Evolutionary conservation across 2,888 invertebrate genomes (phyloP).

Genomic region (Cylloceria caligata): DNA sequence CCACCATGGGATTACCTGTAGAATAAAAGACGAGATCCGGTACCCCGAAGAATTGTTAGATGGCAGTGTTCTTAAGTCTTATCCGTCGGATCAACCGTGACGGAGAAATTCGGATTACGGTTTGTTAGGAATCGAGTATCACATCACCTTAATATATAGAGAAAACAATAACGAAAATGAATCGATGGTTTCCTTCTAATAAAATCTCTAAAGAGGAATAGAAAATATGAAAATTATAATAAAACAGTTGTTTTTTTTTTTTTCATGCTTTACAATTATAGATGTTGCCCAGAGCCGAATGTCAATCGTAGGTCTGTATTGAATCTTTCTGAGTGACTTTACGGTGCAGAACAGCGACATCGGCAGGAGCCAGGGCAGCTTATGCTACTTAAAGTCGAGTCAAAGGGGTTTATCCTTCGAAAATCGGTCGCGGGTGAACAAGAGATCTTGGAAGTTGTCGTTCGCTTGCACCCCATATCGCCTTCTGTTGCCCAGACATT

Average conservation of each 20-base stretch:
- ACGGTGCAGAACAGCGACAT: slow-evolving; percentile 47
- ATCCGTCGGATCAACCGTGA: no score
- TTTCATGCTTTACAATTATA: neutral
- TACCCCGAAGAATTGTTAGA: no score
- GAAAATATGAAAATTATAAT: no score
- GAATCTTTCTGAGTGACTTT: slow-evolving; percentile 53
- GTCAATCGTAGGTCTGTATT: slow-evolving; percentile 10
- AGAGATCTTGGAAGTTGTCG: slow-evolving; percentile 40
- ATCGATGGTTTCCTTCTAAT: neutral
- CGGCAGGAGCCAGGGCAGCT: slow-evolving; percentile 40
- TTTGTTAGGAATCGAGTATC: no score
- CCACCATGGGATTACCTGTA: no score
- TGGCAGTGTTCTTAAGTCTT: no score
- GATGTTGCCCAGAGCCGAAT: slow-evolving; percentile 39
- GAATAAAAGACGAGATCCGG: no score
- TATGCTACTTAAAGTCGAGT: slow-evolving; percentile 54
- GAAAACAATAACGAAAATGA: neutral
- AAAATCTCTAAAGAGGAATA: neutral
- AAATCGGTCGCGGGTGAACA: slow-evolving; percentile 49
- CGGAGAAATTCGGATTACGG: no score
- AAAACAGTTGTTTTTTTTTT: no score
- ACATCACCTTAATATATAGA: neutral
- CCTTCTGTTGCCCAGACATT: slow-evolving; percentile 20
- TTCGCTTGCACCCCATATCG: slow-evolving; percentile 45
- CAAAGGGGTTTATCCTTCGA: slow-evolving; percentile 65